Base-by-base conservation (phyloP, 2,797 vertebrate species). In the Numenius phaeopus region DNA sequence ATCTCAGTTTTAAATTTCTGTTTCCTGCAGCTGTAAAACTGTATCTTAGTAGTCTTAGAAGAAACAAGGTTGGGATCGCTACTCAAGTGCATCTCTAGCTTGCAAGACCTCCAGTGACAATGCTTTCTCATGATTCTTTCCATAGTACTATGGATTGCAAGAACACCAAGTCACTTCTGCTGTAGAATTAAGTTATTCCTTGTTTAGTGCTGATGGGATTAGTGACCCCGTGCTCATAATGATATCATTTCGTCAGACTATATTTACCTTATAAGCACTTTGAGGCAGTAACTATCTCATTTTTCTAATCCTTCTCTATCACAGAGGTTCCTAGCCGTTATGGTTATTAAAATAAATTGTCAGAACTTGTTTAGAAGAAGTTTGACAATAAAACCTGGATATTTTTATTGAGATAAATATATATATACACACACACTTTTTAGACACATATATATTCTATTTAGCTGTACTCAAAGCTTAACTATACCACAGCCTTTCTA, bases 391-490 rank as follows among this genome's bases (percentile, higher is more conserved):
- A 67, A 90, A 77, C 29, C 29, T 46, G 57, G 16, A 47, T 40
- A 34, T 55, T 26, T 73, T 55, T 57, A 13, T 3, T 82, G n/a
- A 84, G 10, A 18, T 37, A 37, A 3, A 26, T 2, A 19, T 3
- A n/a, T 0, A 54, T 0, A 67, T 0, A 62, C 19, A 64, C 30
- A 61, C 22, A 42, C 9, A 49, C 29, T 61, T 50, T 18, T 24
- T 24, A 67, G 4, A 49, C 7, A 57, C 3, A 7, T 1, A 0
- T 17, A 29, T 23, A 18, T 22, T 20, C 39, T 44, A 24, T 27
- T 52, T 27, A 71, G 37, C n/a, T 72, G 76, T 27, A 59, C 27
- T 90, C n/a, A 34, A 50, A 65, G 11, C 14, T 70, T 17, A 54
- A 42, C 32, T 49, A n/a, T 27, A 70, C 19, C 44, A 27, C 19